phyloP scores from a whole-genome alignment of 1,140 invertebrate species.

The Macrocentrus cingulum region DNA sequence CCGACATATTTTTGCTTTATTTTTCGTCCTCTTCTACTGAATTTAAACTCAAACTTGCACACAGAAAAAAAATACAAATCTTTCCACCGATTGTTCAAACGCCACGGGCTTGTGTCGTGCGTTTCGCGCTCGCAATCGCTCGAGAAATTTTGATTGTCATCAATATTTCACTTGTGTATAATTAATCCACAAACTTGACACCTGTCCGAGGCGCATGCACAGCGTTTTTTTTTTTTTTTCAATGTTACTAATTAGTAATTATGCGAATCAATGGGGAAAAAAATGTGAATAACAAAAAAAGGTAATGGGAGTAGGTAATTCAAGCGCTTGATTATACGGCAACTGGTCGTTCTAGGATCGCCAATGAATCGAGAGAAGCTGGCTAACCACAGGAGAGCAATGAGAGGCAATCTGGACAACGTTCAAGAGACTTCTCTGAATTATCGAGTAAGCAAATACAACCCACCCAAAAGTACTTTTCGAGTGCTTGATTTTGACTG shows the following conservation, averaged over 20 bases:
- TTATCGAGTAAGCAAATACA: conserved; percentile 58
- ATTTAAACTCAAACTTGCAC: too few relatives aligned
- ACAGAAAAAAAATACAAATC: too few relatives aligned
- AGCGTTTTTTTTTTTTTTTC: too few relatives aligned
- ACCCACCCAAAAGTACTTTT: conserved; percentile 52
- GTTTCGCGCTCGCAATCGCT: background rate
- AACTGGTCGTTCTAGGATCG: conserved; percentile 63
- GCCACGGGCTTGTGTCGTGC: conserved; percentile 15
- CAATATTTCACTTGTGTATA: too few relatives aligned
- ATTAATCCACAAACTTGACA: too few relatives aligned
- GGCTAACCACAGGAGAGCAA: conserved; percentile 66
- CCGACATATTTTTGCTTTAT: too few relatives aligned
- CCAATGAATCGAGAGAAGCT: conserved; percentile 77
- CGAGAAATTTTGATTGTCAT: background rate
- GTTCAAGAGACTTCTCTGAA: conserved; percentile 76
- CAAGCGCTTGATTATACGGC: background rate
- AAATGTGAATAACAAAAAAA: conserved; percentile 3
- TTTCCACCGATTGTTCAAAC: conserved; percentile 33
- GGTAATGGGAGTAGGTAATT: background rate
- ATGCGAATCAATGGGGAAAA: background rate
- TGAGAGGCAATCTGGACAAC: conserved; percentile 65
- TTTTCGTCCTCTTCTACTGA: too few relatives aligned
- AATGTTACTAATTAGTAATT: too few relatives aligned
- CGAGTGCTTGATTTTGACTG: conserved; percentile 50
- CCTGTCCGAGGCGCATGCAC: too few relatives aligned